Conservation (phyloP, 2,888 invertebrate genomes). For the Gibbula magus region DNA sequence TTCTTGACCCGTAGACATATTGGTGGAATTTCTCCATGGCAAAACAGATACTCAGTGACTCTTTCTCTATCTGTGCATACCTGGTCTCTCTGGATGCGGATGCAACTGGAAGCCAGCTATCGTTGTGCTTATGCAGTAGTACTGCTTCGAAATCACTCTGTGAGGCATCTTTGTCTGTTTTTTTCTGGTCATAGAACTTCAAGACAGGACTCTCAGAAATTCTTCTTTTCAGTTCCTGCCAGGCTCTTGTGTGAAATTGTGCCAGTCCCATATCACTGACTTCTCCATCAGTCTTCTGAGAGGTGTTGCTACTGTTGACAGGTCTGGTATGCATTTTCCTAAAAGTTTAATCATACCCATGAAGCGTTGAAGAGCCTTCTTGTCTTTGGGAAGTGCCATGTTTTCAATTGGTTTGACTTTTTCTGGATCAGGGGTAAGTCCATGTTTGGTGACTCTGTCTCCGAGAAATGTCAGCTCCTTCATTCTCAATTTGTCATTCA, state of each 20-base stretch:
- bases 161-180: conserved; percentile 26
- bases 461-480: conserved; percentile 29
- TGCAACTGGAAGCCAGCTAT: conserved; percentile 28
- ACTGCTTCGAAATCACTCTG: conserved; percentile 28
- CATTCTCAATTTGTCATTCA: conserved; percentile 22
- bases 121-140: conserved; percentile 27
- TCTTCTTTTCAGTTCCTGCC: conserved; percentile 7
- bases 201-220: conserved; percentile 16
- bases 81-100: conserved; percentile 37
- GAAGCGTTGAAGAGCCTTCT: conserved; percentile 35
- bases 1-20: conserved; percentile 27
- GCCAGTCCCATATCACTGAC: background rate
- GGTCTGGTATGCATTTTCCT: conserved; percentile 28
- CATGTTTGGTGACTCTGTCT: conserved; percentile 14
- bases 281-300: conserved; percentile 35
- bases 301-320: conserved; percentile 22
- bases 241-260: background rate
- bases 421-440: conserved; percentile 38
- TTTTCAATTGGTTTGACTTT: conserved; percentile 32
- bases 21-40: conserved; percentile 29
- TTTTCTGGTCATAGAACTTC: background rate
- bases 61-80: conserved; percentile 33
- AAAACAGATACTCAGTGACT: conserved; percentile 32
- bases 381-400: conserved; percentile 27
- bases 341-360: conserved; percentile 37